Base-by-base conservation (phyloP, 1,140 invertebrate species). In the Calosoma granatense region DNA sequence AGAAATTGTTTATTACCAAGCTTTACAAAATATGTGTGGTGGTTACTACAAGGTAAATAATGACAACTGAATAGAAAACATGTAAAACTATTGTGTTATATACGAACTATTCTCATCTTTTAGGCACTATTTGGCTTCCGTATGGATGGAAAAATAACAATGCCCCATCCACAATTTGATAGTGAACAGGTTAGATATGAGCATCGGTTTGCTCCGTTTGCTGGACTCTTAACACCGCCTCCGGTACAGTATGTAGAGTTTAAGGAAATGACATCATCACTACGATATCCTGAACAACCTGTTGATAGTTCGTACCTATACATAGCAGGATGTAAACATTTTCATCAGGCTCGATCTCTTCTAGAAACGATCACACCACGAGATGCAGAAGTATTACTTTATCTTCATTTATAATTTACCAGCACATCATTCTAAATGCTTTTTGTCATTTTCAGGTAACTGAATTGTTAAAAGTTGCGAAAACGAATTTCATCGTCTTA, bases 401-500 rank as follows among this genome's bases (percentile, higher is more conserved):
- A 26, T 36, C 55, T 39, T 23, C 12, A 56, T 51, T 52, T 41
- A 26, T 55, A 51, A 57, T 26, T 57, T 47, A 26, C 54, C 57
- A 43, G 41, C 11, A 19, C 14, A 53, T 6, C 20, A 47, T 53
- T 56, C 22, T n/a, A 51, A 17, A 22, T 58, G 21, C 56, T 60
- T 61, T 60, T 61, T 56, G 58, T 64, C 69, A 56, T 65, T 80
- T 81, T 26, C 74, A 96, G 91, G 82, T 93, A 56, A 76, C 81
- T 54, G 85, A 87, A 65, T 77, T 95, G 39, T 73, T 96, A 2
- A 90, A 90, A 78, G 85, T 96, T 53, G 84, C 87, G 1, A 96
- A 97, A 77, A 95, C 90, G 0, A 97, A 97, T 77, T 94, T 94
- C 71, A 85, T 97, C 59, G 94, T 97, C 4, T 81, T 95, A 72